Evolutionary conservation across 2,797 vertebrate genomes (phyloP).

Genomic region (Lateolabrax maculatus): DNA sequence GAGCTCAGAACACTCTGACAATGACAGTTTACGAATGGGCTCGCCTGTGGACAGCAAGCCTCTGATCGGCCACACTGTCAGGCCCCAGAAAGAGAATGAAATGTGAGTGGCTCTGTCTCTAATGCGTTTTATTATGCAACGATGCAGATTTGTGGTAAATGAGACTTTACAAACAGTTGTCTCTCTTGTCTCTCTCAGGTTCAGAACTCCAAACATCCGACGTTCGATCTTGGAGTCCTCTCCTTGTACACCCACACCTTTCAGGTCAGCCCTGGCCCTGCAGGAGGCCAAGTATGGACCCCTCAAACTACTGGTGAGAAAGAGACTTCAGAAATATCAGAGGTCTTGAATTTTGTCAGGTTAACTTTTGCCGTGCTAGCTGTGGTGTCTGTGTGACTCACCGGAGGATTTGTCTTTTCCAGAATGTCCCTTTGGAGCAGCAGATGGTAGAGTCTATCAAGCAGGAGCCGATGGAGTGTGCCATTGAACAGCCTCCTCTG

Average conservation of each 20-base stretch:
- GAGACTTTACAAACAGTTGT: background rate
- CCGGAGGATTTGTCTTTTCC: constrained; percentile 70
- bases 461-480: constrained; percentile 95
- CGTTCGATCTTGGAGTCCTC: constrained; percentile 94
- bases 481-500: constrained; percentile 91
- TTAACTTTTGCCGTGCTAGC: background rate
- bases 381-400: constrained; percentile 29
- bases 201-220: constrained; percentile 94
- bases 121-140: background rate
- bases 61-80: constrained; percentile 85
- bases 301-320: constrained; percentile 93
- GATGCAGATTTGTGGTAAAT: background rate
- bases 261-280: constrained; percentile 90
- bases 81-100: constrained; percentile 93
- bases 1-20: constrained; percentile 89
- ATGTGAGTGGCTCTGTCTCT: constrained; percentile 83
- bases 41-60: constrained; percentile 90
- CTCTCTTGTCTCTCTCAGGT: constrained; percentile 81
- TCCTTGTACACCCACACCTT: constrained; percentile 95
- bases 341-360: background rate
- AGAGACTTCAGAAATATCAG: background rate
- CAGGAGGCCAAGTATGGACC: constrained; percentile 95
- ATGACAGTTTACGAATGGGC: constrained; percentile 87
- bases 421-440: constrained; percentile 91
- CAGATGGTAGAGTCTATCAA: constrained; percentile 94